Base-by-base conservation (phyloP, 2,888 invertebrate genomes). In the Erebia epiphron region DNA sequence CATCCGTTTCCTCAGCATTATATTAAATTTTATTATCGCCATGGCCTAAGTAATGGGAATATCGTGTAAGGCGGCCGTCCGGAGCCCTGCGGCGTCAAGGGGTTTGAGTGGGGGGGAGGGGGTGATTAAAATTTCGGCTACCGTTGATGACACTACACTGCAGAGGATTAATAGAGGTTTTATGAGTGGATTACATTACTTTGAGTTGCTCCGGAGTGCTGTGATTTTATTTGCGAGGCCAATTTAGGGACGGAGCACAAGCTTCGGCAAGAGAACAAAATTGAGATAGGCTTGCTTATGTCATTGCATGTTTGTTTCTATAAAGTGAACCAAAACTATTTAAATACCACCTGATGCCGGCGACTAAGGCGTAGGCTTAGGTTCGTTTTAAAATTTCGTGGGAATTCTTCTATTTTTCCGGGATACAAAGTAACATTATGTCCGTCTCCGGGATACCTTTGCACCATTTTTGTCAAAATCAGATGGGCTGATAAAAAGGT, bases 21-120 rank as follows among this genome's bases (percentile, higher is more conserved):
- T 93, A 93, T 93, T 92, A 93, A 93, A 94, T 94, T 93, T 93
- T 94, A 94, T 93, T 93, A 93, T 92, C 85, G 86, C 88, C 86
- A 88, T 88, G 92, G 92, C 93, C 93, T 92, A 92, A 93, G 92
- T 93, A 93, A 93, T 94, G 93, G 91, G 93, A 93, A 93, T 94
- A 91, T 92, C 93, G 92, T 94, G 94, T 94, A 94, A 94, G 94
- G 90, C 88, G 90, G 83, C 86, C 87, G 89, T 86, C 88, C 88
- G 86, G 82, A 82, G 86, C 89, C 89, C 86, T 83, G 80, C 83
- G 90, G 87, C 86, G 84, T 80, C 76, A 78, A 82, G 82, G 83
- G 73, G 67, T 64, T 70, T 65, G 76, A 76, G 76, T 70, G 77
- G 73, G 77, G 77, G 72, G 70, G 73, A 77, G 79, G 75, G 80